A percentile compares a stretch with the other conserved stretches of the same genome.
These are phyloP conservation scores for Opisthograptis luteolata DNA, from an alignment of 2,888 invertebrate genomes.

Conservation along the genomic window DNA sequence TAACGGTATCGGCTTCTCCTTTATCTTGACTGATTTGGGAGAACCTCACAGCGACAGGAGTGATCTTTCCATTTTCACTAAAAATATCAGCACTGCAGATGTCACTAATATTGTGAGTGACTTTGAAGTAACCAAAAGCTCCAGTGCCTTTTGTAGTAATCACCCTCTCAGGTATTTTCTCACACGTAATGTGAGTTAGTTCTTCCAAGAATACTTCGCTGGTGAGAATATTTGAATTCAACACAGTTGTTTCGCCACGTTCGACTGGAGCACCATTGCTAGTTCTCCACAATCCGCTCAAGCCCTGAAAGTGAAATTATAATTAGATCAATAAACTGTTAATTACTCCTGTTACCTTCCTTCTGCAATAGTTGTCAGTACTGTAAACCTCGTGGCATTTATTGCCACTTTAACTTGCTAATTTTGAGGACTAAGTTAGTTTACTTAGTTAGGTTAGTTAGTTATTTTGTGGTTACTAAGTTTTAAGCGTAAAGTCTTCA, in stretches of 20 bases:
- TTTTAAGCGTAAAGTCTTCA: too few relatives aligned
- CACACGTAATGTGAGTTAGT: constrained; percentile 91
- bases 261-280: constrained; percentile 91
- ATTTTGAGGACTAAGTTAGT: too few relatives aligned
- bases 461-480: too few relatives aligned
- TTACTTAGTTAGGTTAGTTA: too few relatives aligned
- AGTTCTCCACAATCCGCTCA: constrained; percentile 47
- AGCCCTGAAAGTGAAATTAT: constrained; percentile 4
- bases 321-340: background rate
- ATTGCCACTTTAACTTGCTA: too few relatives aligned
- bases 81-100: constrained; percentile 91
- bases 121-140: constrained; percentile 93
- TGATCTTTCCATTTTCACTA: constrained; percentile 88
- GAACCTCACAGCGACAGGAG: constrained; percentile 90
- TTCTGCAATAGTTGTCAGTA: too few relatives aligned
- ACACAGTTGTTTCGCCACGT: constrained; percentile 88
- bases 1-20: constrained; percentile 93
- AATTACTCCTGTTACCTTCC: too few relatives aligned
- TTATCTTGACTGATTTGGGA: constrained; percentile 92
- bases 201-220: constrained; percentile 91
- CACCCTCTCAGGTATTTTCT: constrained; percentile 95
- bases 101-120: constrained; percentile 91
- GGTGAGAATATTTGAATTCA: constrained; percentile 90
- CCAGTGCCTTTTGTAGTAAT: constrained; percentile 97
- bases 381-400: background rate